Percentiles rank a stretch among this genome's conserved stretches.
These are phyloP conservation scores for Yponomeuta plumbellus DNA, from an alignment of 2,888 invertebrate genomes.

Conservation along the genomic window DNA sequence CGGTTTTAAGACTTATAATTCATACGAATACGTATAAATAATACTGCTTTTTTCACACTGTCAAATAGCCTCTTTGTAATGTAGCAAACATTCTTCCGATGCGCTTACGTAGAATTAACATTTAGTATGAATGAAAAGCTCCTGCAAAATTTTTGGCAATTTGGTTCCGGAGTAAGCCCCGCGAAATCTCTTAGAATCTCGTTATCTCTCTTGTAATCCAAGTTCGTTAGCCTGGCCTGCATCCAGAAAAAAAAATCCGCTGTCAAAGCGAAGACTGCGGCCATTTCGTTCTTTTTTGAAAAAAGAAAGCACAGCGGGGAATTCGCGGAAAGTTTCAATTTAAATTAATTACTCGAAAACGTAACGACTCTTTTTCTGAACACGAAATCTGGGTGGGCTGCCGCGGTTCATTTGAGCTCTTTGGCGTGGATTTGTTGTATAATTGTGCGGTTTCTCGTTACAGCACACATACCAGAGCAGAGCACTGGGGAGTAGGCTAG, in stretches of 20 bases:
- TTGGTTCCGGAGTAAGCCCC: neutral
- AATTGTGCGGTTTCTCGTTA: constrained; percentile 27
- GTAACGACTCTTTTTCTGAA: constrained; percentile 34
- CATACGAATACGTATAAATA: too few species aligned
- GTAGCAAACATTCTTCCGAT: too few species aligned
- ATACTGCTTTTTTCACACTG: too few species aligned
- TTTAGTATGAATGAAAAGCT: too few species aligned
- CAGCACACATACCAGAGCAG: constrained; percentile 39
- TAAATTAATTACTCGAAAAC: constrained; percentile 30
- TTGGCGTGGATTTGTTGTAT: constrained; percentile 30
- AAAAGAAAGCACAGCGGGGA: neutral
- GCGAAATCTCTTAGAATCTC: neutral
- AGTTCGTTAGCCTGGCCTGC: constrained; percentile 5
- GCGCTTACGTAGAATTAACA: too few species aligned
- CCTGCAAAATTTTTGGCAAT: neutral
- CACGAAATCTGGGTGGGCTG: constrained; percentile 28
- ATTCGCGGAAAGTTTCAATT: constrained; percentile 16
- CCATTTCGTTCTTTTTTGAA: constrained; percentile 8
- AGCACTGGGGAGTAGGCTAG: constrained; percentile 22
- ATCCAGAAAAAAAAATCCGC: constrained; percentile 8
- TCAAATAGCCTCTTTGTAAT: too few species aligned
- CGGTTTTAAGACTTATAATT: too few species aligned
- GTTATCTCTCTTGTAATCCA: neutral
- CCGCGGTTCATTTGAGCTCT: constrained; percentile 36
- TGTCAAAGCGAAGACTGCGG: neutral